Evolutionary conservation across 1,140 invertebrate species (phyloP), one percentile per base, ranked within the genome.

Genomic region (Drosophila cardini): DNA sequence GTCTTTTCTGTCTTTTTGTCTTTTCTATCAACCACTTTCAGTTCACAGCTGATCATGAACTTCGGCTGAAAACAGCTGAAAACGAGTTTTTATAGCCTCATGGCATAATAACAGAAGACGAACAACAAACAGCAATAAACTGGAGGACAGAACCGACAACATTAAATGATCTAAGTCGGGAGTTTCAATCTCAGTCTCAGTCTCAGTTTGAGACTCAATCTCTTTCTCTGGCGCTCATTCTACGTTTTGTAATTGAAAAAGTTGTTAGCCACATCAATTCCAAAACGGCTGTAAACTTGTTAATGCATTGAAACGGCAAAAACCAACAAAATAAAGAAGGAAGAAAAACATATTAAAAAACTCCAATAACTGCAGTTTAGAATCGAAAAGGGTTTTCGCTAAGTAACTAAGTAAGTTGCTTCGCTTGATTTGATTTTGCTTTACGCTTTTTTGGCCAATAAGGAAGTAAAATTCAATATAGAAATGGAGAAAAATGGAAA

Each of bases 31-130:
- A 83, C 76, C 84, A 89, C 84, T 89, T 89, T 89, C 84, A 83
- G 84, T 84, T 89, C 80, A 83, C 80, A 84, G 80, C 80, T 84
- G 80, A 84, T 84, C 80, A 68, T 87, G 84, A 87, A 87, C 84
- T 87, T 87, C 76, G 72, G 67, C 68, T 26, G 21, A 69, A 77
- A 79, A 77, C 83, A 89, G 80, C 80, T 87, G 84, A 89, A 89
- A 89, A 89, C 84, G 80, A 89, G 84, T 89, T 89, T 89, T 89
- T 78, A 87, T 74, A 74, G 72, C 72, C 71, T 40, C 72, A 74
- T 86, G 83, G 83, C 83, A 86, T 86, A 87, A 86, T 86, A 87
- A 79, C 83, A 61, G 80, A 79, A 79, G 40, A 62, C 61, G 58
- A 52, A 26, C 26, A 72, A 46, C 56, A 63, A 63, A 46, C 56